A percentile compares a stretch with the other conserved stretches of the same genome.
Conservation (phyloP, 2,888 invertebrate species). For the Leucania comma region DNA sequence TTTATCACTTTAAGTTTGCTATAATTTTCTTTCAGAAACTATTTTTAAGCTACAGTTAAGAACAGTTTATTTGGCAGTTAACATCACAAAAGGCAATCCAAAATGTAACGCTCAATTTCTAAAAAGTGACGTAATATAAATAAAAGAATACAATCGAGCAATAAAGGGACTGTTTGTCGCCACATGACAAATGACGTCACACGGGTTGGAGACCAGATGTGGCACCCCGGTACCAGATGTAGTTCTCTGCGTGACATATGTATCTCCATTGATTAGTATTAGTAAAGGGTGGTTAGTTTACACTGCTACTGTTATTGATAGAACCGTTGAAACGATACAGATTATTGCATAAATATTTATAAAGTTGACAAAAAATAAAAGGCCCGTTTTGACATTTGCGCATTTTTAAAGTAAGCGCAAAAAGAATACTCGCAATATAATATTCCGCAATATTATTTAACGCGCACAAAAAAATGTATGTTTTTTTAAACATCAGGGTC, state of each 20-base stretch:
- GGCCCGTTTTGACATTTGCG: no score
- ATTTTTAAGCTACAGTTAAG: background rate
- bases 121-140: slow-evolving; percentile 53
- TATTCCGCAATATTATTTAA: no score
- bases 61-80: background rate
- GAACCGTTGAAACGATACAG: slow-evolving; percentile 9
- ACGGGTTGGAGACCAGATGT: slow-evolving; percentile 83
- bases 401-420: no score
- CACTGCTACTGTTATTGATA: slow-evolving; percentile 55
- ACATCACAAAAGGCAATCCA: slow-evolving; percentile 3
- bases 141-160: slow-evolving; percentile 71
- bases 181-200: slow-evolving; percentile 86
- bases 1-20: background rate
- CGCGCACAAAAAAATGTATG: no score
- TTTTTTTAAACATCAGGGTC: no score
- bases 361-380: no score
- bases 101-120: slow-evolving; percentile 58
- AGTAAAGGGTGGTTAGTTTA: slow-evolving; percentile 68
- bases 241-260: slow-evolving; percentile 85
- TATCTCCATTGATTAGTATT: slow-evolving; percentile 75
- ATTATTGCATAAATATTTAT: slow-evolving; percentile 21
- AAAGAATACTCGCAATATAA: no score
- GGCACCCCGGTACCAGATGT: slow-evolving; percentile 78
- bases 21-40: background rate
- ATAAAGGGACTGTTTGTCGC: slow-evolving; percentile 79